Conservation (phyloP, 2,113 vertebrate species). For the Ibidorhyncha struthersii region DNA sequence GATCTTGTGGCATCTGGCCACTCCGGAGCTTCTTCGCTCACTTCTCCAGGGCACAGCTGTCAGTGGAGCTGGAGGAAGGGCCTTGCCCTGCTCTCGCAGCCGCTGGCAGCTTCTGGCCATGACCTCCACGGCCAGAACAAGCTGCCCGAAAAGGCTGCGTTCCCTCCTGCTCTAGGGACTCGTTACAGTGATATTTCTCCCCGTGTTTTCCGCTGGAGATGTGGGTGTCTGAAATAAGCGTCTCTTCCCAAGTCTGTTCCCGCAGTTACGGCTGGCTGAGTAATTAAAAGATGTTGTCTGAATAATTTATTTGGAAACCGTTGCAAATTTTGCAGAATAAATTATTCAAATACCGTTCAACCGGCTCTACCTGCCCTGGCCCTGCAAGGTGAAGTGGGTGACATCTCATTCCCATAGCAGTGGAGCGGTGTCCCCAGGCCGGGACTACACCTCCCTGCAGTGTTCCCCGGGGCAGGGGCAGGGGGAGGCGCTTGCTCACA, state of each 20-base stretch:
- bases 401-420: neutral
- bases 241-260: neutral
- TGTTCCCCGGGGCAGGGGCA: neutral
- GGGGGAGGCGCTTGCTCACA: too few species aligned
- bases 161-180: neutral
- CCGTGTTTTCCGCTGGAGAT: accelerated
- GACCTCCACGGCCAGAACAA: neutral
- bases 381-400: accelerated
- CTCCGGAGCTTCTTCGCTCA: neutral
- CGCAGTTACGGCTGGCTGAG: neutral
- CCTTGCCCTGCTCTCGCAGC: neutral
- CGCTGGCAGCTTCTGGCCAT: accelerated
- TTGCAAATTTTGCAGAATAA: neutral
- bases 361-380: neutral
- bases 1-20: accelerated
- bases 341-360: accelerated
- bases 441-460: too few species aligned
- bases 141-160: neutral
- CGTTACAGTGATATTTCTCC: accelerated
- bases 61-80: neutral
- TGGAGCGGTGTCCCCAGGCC: neutral
- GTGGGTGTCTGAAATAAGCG: neutral
- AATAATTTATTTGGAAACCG: neutral
- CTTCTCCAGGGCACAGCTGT: neutral
- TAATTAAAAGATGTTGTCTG: neutral